These are phyloP conservation scores for Chrysaora quinquecirrha DNA, from an alignment of 30 jellyfish, hydroid and myxozoan species.

Conservation along the genomic window DNA sequence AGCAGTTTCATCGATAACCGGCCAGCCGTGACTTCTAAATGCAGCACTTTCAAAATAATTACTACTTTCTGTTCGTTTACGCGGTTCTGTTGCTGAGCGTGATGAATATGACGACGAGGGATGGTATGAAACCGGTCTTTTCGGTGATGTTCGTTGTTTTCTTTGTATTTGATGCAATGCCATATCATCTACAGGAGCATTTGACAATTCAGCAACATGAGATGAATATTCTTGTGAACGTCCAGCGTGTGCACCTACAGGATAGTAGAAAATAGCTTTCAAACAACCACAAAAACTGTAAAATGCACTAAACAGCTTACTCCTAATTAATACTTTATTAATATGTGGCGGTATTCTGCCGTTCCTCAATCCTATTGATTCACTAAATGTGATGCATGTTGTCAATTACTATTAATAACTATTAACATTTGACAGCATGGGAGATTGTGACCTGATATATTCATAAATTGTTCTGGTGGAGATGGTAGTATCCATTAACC, in stretches of 20 bases:
- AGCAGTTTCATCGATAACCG: not conserved
- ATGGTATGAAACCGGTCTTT: conserved; percentile 67
- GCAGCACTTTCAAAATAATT: conserved; percentile 74
- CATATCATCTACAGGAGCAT: conserved; percentile 73
- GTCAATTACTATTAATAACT: too few relatives aligned
- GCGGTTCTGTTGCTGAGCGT: conserved; percentile 50
- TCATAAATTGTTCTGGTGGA: too few relatives aligned
- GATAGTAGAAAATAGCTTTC: not conserved
- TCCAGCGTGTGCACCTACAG: not conserved
- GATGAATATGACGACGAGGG: conserved; percentile 57
- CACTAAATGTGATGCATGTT: too few relatives aligned
- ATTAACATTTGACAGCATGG: too few relatives aligned
- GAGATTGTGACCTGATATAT: too few relatives aligned
- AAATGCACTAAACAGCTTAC: too few relatives aligned
- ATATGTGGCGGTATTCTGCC: too few relatives aligned
- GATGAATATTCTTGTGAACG: conserved; percentile 5
- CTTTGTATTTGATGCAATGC: conserved; percentile 56
- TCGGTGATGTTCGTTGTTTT: not conserved
- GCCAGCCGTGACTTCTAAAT: conserved; percentile 65
- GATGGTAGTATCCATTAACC: too few relatives aligned
- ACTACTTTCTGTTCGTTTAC: conserved; percentile 46
- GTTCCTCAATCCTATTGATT: too few relatives aligned
- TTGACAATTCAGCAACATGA: conserved; percentile 2
- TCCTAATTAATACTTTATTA: too few relatives aligned
- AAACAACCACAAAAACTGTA: not conserved